Evolutionary conservation across 2,797 vertebrate species (phyloP).

Genomic region (Danio tinwini): DNA sequence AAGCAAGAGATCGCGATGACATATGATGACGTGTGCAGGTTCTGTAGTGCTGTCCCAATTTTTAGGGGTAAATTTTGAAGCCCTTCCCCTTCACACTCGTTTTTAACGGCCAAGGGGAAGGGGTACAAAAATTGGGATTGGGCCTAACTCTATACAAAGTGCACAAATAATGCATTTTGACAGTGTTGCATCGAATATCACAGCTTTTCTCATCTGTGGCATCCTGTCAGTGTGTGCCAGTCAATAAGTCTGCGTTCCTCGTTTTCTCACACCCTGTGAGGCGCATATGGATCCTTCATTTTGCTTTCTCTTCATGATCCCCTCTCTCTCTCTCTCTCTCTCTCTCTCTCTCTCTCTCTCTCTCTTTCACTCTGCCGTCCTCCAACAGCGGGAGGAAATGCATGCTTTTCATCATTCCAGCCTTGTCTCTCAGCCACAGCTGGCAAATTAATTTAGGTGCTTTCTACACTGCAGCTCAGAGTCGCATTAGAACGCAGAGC

Average conservation of each 20-base stretch:
- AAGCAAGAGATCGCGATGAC: no score
- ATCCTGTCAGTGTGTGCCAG: neutral
- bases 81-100: no score
- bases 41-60: no score
- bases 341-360: neutral
- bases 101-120: no score
- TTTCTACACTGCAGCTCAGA: slow-evolving; percentile 45
- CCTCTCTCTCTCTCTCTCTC: neutral
- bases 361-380: neutral
- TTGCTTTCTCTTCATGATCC: slow-evolving; percentile 37
- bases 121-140: no score
- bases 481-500: slow-evolving; percentile 25
- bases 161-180: neutral
- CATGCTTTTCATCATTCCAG: slow-evolving; percentile 54
- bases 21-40: no score
- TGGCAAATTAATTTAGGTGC: slow-evolving; percentile 61
- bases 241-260: slow-evolving; percentile 12
- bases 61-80: no score
- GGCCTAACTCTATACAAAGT: no score
- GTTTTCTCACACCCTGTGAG: neutral
- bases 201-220: neutral
- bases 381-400: slow-evolving; percentile 39
- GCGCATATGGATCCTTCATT: slow-evolving; percentile 31
- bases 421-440: slow-evolving; percentile 51
- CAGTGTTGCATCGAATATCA: neutral